These are phyloP conservation scores for Pogoniulus pusillus DNA, from an alignment of 2,797 vertebrate species.

Conservation along the genomic window DNA sequence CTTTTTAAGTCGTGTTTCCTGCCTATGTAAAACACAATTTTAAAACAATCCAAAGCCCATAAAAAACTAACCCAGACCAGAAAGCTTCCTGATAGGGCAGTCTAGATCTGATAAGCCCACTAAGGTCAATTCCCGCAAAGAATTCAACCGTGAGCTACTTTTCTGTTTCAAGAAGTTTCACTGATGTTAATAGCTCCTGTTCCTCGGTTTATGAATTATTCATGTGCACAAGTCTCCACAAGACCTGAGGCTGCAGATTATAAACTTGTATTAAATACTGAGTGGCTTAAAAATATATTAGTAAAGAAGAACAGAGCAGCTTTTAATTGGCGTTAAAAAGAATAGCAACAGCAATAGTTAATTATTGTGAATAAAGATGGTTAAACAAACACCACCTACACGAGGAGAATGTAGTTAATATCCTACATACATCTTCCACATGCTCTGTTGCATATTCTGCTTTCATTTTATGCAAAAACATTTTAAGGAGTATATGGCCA, in stretches of 20 bases:
- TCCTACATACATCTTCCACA: not conserved
- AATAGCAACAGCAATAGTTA: not conserved
- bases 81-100: not conserved
- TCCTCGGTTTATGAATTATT: constrained; percentile 44
- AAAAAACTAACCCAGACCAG: not conserved
- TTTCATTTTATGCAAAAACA: not conserved
- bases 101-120: constrained; percentile 36
- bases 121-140: constrained; percentile 37
- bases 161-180: constrained; percentile 14
- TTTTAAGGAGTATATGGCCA: not conserved
- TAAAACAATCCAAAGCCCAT: not conserved
- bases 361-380: not conserved
- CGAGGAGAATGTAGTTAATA: not conserved
- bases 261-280: not conserved
- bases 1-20: not conserved
- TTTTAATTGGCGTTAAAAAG: constrained; percentile 9
- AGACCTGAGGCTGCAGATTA: constrained; percentile 11
- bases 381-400: not conserved
- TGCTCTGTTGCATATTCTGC: not conserved
- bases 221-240: not conserved
- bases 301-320: not conserved
- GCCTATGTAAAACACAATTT: not conserved
- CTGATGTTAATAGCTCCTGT: not conserved
- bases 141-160: not conserved
- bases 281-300: not conserved